These are phyloP conservation scores for Drosophila persimilis DNA, from an alignment of 1,140 invertebrate genomes.

Conservation along the genomic window DNA sequence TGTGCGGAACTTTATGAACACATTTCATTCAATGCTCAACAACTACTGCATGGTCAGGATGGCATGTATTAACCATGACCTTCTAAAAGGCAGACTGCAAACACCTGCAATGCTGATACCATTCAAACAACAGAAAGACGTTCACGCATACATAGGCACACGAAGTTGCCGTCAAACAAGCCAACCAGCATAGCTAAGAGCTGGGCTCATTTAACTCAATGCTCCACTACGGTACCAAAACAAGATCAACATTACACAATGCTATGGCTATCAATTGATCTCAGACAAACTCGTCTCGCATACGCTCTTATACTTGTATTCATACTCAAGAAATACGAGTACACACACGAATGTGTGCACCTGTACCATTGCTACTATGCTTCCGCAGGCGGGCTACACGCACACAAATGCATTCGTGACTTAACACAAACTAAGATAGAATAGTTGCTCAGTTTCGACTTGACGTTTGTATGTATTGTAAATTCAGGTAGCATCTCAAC, in stretches of 20 bases:
- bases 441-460: too few relatives aligned
- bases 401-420: background rate
- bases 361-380: slow-evolving; percentile 34
- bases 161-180: slow-evolving; percentile 27
- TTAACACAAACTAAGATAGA: too few relatives aligned
- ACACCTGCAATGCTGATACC: slow-evolving; percentile 65
- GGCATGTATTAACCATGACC: slow-evolving; percentile 73
- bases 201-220: slow-evolving; percentile 69
- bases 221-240: slow-evolving; percentile 71
- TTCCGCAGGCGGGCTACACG: slow-evolving; percentile 10
- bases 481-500: too few relatives aligned
- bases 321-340: slow-evolving; percentile 1
- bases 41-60: slow-evolving; percentile 73
- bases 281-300: slow-evolving; percentile 59
- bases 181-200: slow-evolving; percentile 61
- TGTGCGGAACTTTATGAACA: slow-evolving; percentile 39
- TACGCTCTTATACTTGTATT: slow-evolving; percentile 9
- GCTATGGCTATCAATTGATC: slow-evolving; percentile 68
- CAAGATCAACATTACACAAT: slow-evolving; percentile 74
- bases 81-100: slow-evolving; percentile 70
- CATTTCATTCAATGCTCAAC: slow-evolving; percentile 73
- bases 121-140: slow-evolving; percentile 36
- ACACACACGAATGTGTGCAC: slow-evolving; percentile 53
- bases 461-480: too few relatives aligned
- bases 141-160: slow-evolving; percentile 27